phyloP scores from a whole-genome alignment of 2,113 vertebrate genomes.

The Actenoides lindsayi region DNA sequence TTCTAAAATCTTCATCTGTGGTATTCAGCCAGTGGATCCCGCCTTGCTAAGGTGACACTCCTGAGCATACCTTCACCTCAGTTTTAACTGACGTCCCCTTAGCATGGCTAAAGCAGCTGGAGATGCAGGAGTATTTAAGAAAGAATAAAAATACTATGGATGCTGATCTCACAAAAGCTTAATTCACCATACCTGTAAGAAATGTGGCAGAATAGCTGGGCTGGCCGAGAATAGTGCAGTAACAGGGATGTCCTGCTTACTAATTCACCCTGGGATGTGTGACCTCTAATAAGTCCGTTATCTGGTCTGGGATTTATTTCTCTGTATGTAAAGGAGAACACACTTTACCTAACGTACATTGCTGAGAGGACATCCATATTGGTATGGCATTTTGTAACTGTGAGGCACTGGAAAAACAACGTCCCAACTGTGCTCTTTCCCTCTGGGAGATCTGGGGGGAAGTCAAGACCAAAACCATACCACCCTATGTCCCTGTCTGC shows the following conservation, averaged over 20 bases:
- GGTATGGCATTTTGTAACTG: neutral
- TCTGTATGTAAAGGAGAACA: neutral
- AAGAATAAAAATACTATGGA: neutral
- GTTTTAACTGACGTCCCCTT: neutral
- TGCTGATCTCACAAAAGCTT: neutral
- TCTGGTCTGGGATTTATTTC: neutral
- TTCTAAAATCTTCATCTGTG: constrained; percentile 24
- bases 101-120: neutral
- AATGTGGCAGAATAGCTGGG: neutral
- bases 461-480: neutral
- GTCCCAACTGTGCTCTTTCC: neutral
- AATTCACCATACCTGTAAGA: neutral
- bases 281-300: neutral
- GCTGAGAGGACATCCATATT: neutral
- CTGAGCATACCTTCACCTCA: neutral
- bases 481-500: neutral
- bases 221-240: neutral
- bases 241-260: neutral
- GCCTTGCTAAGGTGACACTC: neutral
- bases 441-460: neutral
- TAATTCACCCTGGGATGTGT: neutral
- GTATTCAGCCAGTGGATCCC: neutral
- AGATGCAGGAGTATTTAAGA: neutral
- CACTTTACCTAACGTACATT: neutral
- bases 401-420: neutral